Conservation (phyloP, 2,888 invertebrate species). For the Tribolium freemani region DNA sequence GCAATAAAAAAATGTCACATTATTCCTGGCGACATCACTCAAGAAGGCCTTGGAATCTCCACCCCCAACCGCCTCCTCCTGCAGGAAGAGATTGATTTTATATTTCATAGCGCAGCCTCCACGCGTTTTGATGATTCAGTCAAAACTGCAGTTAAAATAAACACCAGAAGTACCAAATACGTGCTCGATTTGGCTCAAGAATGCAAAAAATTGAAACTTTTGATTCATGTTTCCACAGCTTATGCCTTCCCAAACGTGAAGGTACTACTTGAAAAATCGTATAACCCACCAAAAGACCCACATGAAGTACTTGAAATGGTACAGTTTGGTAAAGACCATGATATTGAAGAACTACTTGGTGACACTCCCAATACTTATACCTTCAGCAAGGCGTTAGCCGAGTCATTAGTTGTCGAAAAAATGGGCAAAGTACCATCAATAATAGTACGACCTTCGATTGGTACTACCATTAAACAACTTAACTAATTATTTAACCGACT, state of each 20-base stretch:
- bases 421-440: constrained; percentile 81
- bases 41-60: constrained; percentile 65
- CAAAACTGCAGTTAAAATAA: constrained; percentile 74
- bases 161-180: constrained; percentile 68
- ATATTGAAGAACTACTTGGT: constrained; percentile 70
- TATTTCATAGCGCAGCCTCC: constrained; percentile 81
- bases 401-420: constrained; percentile 83
- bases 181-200: constrained; percentile 52
- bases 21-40: constrained; percentile 69
- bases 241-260: constrained; percentile 90
- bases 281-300: constrained; percentile 72
- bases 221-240: constrained; percentile 92
- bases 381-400: constrained; percentile 92
- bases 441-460: constrained; percentile 87
- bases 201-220: constrained; percentile 59
- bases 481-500: background rate
- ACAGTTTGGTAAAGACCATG: constrained; percentile 53
- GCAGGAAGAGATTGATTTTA: constrained; percentile 70
- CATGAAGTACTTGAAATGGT: constrained; percentile 52
- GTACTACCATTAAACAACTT: constrained; percentile 61
- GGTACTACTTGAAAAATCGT: constrained; percentile 83
- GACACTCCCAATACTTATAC: constrained; percentile 91
- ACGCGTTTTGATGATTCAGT: constrained; percentile 78
- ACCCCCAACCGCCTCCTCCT: constrained; percentile 67
- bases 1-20: constrained; percentile 70